Conservation (phyloP, 2,113 vertebrate genomes). For the Cyanoderma ruficeps region DNA sequence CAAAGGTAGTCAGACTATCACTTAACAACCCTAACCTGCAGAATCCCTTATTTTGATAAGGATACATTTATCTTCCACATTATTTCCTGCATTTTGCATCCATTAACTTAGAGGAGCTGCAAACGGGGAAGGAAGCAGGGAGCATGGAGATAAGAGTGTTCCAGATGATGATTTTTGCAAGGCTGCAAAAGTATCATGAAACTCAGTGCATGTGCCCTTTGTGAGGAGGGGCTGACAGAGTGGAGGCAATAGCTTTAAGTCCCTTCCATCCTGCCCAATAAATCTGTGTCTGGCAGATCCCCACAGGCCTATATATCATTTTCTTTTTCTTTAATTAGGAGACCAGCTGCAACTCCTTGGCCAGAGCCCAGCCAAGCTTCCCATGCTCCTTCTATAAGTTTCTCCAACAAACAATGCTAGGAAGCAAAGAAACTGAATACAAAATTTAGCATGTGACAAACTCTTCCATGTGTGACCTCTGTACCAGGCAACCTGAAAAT, state of each 20-base stretch:
- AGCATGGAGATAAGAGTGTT: not conserved
- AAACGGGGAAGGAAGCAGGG: not conserved
- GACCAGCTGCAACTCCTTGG: slow-evolving; percentile 52
- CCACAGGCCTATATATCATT: slow-evolving; percentile 30
- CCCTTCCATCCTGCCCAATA: slow-evolving; percentile 49
- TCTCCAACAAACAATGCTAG: not conserved
- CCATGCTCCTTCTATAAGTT: not conserved
- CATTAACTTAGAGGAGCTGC: not conserved
- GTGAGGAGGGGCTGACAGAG: not conserved
- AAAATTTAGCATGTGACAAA: slow-evolving; percentile 40
- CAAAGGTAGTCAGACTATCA: not conserved
- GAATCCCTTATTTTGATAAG: not conserved
- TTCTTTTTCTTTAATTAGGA: slow-evolving; percentile 46
- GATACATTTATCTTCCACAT: not conserved
- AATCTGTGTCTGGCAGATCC: slow-evolving; percentile 44
- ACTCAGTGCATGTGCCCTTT: not conserved
- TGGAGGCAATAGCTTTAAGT: not conserved
- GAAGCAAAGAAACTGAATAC: slow-evolving; percentile 1
- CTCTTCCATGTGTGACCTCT: slow-evolving; percentile 32
- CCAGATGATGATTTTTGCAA: not conserved
- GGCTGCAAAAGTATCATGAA: not conserved
- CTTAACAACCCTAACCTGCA: not conserved
- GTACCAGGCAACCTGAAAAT: not conserved
- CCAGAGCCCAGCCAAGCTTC: slow-evolving; percentile 17
- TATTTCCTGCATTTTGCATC: not conserved